phyloP scores from a whole-genome alignment of 2,888 invertebrate species.

The Hyalella azteca region DNA sequence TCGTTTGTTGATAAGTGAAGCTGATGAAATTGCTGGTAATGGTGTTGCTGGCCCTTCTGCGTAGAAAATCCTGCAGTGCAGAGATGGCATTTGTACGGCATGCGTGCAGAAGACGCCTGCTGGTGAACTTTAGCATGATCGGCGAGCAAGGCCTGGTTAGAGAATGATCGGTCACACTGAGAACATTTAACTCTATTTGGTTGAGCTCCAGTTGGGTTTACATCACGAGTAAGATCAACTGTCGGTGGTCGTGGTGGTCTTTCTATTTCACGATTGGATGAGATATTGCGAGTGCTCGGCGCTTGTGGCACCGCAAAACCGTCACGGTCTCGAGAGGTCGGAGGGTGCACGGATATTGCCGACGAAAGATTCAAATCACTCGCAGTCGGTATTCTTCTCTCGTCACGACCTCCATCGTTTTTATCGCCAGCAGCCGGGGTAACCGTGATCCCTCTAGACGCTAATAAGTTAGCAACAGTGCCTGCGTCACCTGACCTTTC shows the following conservation, averaged over 20 bases:
- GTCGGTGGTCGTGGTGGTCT: constrained; percentile 66
- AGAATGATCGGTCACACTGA: constrained; percentile 57
- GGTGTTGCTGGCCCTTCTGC: constrained; percentile 65
- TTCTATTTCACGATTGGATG: constrained; percentile 62
- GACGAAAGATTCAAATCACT: constrained; percentile 57
- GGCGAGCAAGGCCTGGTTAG: constrained; percentile 47
- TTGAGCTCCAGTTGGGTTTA: constrained; percentile 43
- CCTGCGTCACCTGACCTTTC: constrained; percentile 68
- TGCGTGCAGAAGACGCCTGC: constrained; percentile 49
- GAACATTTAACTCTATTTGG: constrained; percentile 50
- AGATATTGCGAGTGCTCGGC: constrained; percentile 60
- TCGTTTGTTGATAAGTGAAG: constrained; percentile 53
- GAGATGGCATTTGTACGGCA: constrained; percentile 62
- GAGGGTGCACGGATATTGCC: constrained; percentile 58
- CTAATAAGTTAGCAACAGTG: constrained; percentile 78
- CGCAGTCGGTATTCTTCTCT: constrained; percentile 52
- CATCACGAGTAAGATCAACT: constrained; percentile 62
- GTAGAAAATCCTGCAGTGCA: constrained; percentile 67
- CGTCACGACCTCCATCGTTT: constrained; percentile 44
- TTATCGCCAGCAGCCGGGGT: constrained; percentile 67
- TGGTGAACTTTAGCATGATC: constrained; percentile 58
- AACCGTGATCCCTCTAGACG: constrained; percentile 78
- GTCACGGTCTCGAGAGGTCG: constrained; percentile 55
- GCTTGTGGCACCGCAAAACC: constrained; percentile 59
- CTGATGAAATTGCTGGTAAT: constrained; percentile 65